A percentile compares a stretch with the other conserved stretches of the same genome.
Evolutionary conservation across 2,797 vertebrate species (phyloP).

Genomic region (Microchirus variegatus): DNA sequence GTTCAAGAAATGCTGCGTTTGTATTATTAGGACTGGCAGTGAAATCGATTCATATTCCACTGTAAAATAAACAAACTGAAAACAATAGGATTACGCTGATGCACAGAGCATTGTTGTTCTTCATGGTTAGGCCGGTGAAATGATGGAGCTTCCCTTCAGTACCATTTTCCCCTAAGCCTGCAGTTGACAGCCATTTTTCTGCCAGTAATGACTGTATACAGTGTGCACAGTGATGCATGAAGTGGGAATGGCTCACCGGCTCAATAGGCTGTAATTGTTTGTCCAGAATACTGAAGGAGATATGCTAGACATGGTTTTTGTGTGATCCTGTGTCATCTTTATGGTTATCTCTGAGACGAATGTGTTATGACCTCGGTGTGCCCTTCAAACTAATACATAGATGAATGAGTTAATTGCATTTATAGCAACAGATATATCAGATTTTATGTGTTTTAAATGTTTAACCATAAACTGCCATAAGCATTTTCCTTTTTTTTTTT

Average conservation of each 20-base stretch:
- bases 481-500: no score
- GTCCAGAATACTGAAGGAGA: slow-evolving; percentile 55
- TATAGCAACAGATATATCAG: no score
- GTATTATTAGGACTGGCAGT: slow-evolving; percentile 2
- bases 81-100: slow-evolving; percentile 34
- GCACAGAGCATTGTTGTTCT: slow-evolving; percentile 21
- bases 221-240: slow-evolving; percentile 57
- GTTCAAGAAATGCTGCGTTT: slow-evolving; percentile 10
- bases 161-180: slow-evolving; percentile 49
- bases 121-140: slow-evolving; percentile 54
- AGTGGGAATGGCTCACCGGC: slow-evolving; percentile 54
- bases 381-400: slow-evolving; percentile 28
- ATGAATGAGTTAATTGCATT: no score
- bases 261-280: slow-evolving; percentile 50
- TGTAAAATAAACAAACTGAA: slow-evolving; percentile 21
- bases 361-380: slow-evolving; percentile 31
- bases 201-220: slow-evolving; percentile 44
- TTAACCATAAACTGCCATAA: no score
- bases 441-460: no score
- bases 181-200: slow-evolving; percentile 60
- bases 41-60: neutral
- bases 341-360: slow-evolving; percentile 45
- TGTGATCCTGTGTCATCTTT: slow-evolving; percentile 49
- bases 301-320: slow-evolving; percentile 52
- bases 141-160: slow-evolving; percentile 40